These are phyloP conservation scores for Lithobates pipiens DNA, from an alignment of 2,797 vertebrate species.

Conservation along the genomic window DNA sequence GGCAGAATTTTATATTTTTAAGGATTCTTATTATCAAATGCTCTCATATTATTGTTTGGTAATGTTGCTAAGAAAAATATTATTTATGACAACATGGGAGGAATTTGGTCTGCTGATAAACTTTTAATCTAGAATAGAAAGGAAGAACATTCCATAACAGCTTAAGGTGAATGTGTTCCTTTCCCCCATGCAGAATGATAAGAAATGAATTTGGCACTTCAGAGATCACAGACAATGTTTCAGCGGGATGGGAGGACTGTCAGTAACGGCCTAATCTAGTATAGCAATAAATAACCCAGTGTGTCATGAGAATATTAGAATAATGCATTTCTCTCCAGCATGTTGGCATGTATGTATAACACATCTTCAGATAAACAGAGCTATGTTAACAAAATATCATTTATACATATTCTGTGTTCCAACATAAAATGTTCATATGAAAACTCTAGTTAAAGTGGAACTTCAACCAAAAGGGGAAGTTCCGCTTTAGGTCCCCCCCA, in stretches of 20 bases:
- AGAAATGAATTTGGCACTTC: constrained; percentile 56
- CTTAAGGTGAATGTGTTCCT: constrained; percentile 68
- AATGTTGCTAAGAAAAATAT: constrained; percentile 38
- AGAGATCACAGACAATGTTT: constrained; percentile 48
- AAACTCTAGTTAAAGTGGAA: neutral
- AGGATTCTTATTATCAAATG: neutral
- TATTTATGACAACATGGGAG: constrained; percentile 30
- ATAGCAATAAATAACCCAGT: constrained; percentile 31
- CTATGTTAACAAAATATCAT: neutral
- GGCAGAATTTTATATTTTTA: too few relatives aligned
- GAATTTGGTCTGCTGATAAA: constrained; percentile 60
- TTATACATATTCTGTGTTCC: neutral
- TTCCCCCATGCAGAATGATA: constrained; percentile 63
- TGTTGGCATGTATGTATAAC: neutral
- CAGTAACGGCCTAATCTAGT: constrained; percentile 23
- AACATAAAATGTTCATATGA: neutral
- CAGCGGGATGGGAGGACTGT: constrained; percentile 14
- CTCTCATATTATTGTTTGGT: neutral
- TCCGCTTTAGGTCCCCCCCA: too few relatives aligned
- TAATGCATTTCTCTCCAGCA: neutral
- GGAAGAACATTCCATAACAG: constrained; percentile 65
- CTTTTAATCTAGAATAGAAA: constrained; percentile 62
- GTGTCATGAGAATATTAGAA: constrained; percentile 8
- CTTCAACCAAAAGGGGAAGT: too few relatives aligned
- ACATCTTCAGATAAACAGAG: neutral